phyloP scores from a whole-genome alignment of 2,797 vertebrate genomes.

The Dryobates pubescens region DNA sequence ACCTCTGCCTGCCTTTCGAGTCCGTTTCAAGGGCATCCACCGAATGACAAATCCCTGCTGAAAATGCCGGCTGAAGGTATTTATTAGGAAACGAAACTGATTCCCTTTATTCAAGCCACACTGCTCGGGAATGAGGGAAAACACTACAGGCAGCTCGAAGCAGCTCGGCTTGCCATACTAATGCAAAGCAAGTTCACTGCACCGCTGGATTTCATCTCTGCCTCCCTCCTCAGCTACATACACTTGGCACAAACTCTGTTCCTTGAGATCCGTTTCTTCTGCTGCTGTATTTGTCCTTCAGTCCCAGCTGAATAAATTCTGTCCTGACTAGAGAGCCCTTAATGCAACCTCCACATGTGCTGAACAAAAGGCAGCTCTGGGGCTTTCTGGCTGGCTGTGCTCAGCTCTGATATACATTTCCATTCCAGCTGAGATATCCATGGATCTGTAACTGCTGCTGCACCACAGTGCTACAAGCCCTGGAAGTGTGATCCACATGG shows the following conservation, averaged over 20 bases:
- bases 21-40: conserved; percentile 24
- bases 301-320: neutral
- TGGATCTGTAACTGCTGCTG: conserved; percentile 7
- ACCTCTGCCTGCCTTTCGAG: neutral
- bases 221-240: neutral
- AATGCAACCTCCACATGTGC: neutral
- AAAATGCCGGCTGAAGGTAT: conserved; percentile 26
- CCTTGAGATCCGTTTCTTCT: neutral
- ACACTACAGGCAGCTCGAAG: neutral
- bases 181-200: neutral
- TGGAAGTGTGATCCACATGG: neutral
- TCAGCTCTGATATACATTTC: neutral
- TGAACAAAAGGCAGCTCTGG: neutral
- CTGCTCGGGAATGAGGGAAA: neutral
- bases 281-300: neutral
- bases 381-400: neutral
- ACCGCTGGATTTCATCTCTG: neutral
- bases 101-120: conserved; percentile 31
- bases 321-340: neutral
- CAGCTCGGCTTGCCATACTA: neutral
- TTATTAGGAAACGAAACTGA: conserved; percentile 43
- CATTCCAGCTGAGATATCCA: conserved; percentile 8
- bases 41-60: conserved; percentile 14
- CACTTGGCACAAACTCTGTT: neutral
- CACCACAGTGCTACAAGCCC: conserved; percentile 10